Base-by-base conservation (phyloP, 35 echinoderm and acorn worm genomes). In the Ptychodera flava region DNA sequence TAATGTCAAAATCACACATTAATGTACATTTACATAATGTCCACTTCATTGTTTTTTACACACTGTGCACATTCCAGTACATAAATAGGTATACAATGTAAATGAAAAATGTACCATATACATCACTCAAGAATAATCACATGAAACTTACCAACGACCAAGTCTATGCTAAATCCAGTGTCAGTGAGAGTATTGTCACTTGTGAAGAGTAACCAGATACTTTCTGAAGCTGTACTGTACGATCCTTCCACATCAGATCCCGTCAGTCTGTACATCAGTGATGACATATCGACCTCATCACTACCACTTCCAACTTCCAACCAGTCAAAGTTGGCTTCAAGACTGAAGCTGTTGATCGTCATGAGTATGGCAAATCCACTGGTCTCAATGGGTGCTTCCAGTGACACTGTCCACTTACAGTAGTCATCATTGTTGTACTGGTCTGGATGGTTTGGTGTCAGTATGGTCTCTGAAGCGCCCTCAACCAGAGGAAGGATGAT, bases 131-230 rank as follows among this genome's bases (percentile, higher is more conserved):
- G n/a, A n/a, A n/a, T n/a, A n/a, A n/a, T n/a, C n/a, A n/a, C n/a
- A n/a, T n/a, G n/a, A 12, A 22, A 53, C 88, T 64, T 85, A 97
- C 95, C 92, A 91, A 93, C 95, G 83, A 83, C 88, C 45, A 90
- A 88, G 1, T 35, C 82, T 14, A 97, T 89, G 28, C 82, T 38
- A 80, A 94, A 93, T 79, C 95, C 95, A 16, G 2, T 33, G 15
- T 27, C 33, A 64, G 82, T 80, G 30, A 31, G 87, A 34, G 33
- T 84, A 28, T 78, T 79, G 79, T 97, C 95, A 87, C 83, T 87
- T 35, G 92, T 94, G 85, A 97, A 97, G 0, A 89, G 91, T 29
- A 94, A 78, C 95, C 95, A 97, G 36, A 88, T 78, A 34, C 77
- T 52, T 45, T 76, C 79, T 31, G 90, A 92, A n/a, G 83, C 22